Percentiles rank a stretch among this genome's conserved stretches.
Conservation (phyloP, 2,888 invertebrate species). For the Matsumyia berberina region DNA sequence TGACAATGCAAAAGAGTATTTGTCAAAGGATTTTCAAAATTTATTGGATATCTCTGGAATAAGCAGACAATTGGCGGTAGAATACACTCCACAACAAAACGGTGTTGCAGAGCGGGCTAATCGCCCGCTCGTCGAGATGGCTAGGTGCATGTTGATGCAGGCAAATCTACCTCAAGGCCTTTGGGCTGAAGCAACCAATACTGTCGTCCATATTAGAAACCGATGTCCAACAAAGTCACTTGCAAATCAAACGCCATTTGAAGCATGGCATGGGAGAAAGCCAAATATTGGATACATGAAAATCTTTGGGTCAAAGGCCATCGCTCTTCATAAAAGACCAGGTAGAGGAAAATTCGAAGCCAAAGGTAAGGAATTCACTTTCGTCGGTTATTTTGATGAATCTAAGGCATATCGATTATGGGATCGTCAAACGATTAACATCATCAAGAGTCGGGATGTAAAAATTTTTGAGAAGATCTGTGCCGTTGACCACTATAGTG, state of each 20-base stretch:
- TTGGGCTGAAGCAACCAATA: conserved; percentile 79
- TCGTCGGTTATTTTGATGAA: conserved; percentile 38
- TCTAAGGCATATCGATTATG: conserved; percentile 44
- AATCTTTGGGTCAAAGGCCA: conserved; percentile 42
- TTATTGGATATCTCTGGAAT: conserved; percentile 76
- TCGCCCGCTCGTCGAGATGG: conserved; percentile 75
- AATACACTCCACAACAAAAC: conserved; percentile 76
- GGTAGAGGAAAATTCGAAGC: conserved; percentile 39
- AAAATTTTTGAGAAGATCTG: conserved; percentile 36
- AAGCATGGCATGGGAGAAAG: conserved; percentile 46
- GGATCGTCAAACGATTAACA: conserved; percentile 22
- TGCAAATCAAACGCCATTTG: conserved; percentile 37
- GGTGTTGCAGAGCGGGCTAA: conserved; percentile 77
- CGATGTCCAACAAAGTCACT: conserved; percentile 27
- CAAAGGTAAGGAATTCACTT: conserved; percentile 29
- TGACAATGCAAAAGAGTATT: conserved; percentile 78
- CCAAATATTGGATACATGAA: conserved; percentile 22
- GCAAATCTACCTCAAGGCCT: conserved; percentile 70
- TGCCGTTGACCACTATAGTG: too few relatives aligned
- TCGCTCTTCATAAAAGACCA: conserved; percentile 28
- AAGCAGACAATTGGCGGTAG: conserved; percentile 69
- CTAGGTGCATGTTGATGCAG: conserved; percentile 77
- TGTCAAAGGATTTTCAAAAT: conserved; percentile 55
- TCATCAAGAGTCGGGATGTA: conserved; percentile 34
- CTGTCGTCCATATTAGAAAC: conserved; percentile 63